Evolutionary conservation across 2,797 vertebrate genomes (phyloP), one percentile per base, ranked within the genome.

Genomic region (Pseudotriccus pelzelni): DNA sequence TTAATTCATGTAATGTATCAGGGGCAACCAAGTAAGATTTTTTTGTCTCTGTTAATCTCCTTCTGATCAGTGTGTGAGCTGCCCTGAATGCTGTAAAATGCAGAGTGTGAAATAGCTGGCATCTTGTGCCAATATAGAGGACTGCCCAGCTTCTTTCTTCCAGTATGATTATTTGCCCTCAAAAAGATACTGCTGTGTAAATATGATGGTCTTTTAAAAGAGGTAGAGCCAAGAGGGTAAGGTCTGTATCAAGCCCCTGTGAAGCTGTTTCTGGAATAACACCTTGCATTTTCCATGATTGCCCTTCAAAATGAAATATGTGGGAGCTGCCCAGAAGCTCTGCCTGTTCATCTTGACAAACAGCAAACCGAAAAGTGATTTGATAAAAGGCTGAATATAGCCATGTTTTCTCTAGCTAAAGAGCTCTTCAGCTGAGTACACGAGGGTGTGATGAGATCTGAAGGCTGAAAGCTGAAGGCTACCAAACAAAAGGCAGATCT

Each of bases 341-440:
- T 91, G 28, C n/a, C 36, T 0, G 0, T 87, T 88, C 37, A 30
- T 3, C 55, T 73, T 80, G 59, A 91, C 62, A 87, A 66, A 81
- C 50, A 50, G 53, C 64, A 66, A 68, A 52, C 0, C 1, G 6
- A 53, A 81, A 87, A 87, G 15, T 69, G 37, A 73, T 85, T 93
- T 83, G 78, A 89, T 88, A 77, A 55, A 81, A 91, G 79, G 44
- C 41, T 84, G 66, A 78, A 64, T 28, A 23, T 58, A 53, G 28
- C 75, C 36, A 46, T 62, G 46, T 81, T 96, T 93, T 88, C 89
- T 93, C 55, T 43, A 88, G 59, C 39, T 90, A 22, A 93, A 79
- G 79, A 92, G 58, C 63, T 87, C 91, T 89, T 95, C 84, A 66
- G 55, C 7, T 0, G 1, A 89, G 62, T n/a, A 44, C 52, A 24